Conservation (phyloP, 2,113 vertebrate genomes). For the Cottus gobio region DNA sequence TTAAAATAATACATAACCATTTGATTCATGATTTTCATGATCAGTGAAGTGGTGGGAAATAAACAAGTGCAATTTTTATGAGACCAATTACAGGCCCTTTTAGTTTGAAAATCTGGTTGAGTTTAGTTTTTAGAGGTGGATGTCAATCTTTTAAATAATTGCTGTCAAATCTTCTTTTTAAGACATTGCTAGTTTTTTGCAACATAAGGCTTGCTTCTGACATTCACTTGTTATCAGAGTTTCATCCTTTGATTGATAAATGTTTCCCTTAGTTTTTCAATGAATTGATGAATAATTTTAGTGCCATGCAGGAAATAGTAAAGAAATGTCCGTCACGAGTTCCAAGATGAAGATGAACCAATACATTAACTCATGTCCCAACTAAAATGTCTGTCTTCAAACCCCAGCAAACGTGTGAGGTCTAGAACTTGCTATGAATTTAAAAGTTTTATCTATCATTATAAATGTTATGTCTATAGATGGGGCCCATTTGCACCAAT, state of each 20-base stretch:
- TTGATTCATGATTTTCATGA: constrained; percentile 2
- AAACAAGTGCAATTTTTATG: background rate
- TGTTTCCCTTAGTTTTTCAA: background rate
- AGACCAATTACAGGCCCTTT: background rate
- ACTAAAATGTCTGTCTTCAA: background rate
- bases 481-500: too few species aligned
- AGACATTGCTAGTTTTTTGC: background rate
- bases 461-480: too few species aligned
- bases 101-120: background rate
- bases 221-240: background rate
- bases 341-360: background rate
- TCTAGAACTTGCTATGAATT: too few species aligned
- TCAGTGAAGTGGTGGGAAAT: background rate
- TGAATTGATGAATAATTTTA: background rate
- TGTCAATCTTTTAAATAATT: background rate
- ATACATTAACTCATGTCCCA: background rate
- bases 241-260: background rate
- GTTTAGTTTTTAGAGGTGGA: background rate
- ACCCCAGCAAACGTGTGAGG: background rate
- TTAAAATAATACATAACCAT: background rate
- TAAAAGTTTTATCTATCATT: too few species aligned
- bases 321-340: background rate
- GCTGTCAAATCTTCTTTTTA: too few species aligned
- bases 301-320: background rate
- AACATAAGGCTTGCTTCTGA: background rate